Evolutionary conservation across 2,113 vertebrate genomes (phyloP), one percentile per base, ranked within the genome.

Genomic region (Picathartes gymnocephalus): DNA sequence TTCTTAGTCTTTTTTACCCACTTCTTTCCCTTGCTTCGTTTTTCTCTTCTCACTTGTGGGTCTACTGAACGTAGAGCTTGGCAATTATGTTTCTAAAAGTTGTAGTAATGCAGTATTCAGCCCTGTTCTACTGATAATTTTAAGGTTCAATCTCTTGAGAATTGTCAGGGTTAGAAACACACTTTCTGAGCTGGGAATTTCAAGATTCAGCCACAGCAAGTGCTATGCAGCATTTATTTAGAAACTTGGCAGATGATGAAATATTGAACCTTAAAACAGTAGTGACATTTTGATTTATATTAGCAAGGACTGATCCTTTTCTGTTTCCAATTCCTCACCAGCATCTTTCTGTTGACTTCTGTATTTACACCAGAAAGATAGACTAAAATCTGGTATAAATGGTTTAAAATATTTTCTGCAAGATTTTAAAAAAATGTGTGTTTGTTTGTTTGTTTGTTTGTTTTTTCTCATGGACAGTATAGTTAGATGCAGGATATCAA

Each of bases 281-380:
- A 92, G 62, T 77, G 93, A 82, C 93, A 89, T 92, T 90, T 94
- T 88, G 83, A 91, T 94, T 93, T 90, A 72, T 85, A 87, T 82
- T 79, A 77, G 45, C 85, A 81, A 69, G 24, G 50, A 70, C 57
- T 53, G 78, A 87, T 87, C 33, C 48, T 89, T 89, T 71, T 90
- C 20, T 58, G 11, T 64, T 92, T 83, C n/a, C 6, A 14, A 6
- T 50, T 72, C 31, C 68, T 79, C 20, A 84, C 7, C 15, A 27
- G 25, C 42, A 60, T 72, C 23, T 40, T 91, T 71, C 11, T 37
- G 10, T 48, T 5, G 2, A 45, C 3, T 87, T 45, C 16, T 76
- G 12, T 69, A 28, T 88, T 95, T 91, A 58, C 57, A 77, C 24
- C 50, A 65, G 25, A 53, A 79, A 65, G 5, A 64, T 15, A 84